Evolutionary conservation across 2,113 vertebrate species (phyloP).

Genomic region (Rynchops niger): DNA sequence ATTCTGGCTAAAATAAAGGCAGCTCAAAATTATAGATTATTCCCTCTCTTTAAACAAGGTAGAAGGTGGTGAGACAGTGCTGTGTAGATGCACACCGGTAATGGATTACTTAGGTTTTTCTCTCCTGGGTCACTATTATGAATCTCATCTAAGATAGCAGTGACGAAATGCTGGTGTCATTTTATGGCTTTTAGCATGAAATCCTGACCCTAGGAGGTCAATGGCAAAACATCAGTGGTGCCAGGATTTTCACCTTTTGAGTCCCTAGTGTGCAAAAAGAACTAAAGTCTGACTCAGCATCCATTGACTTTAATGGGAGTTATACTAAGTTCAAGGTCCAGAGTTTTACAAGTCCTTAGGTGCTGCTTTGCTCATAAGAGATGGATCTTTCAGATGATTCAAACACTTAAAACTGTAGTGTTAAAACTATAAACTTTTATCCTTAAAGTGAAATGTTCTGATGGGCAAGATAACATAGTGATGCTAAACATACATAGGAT

Average conservation of each 20-base stretch:
- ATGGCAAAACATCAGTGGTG: not conserved
- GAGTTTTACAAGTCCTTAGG: slow-evolving; percentile 5
- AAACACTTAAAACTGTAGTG: not conserved
- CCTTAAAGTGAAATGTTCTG: not conserved
- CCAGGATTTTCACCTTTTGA: slow-evolving; percentile 44
- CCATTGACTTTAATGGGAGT: slow-evolving; percentile 6
- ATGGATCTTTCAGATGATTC: not conserved
- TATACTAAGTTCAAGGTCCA: not conserved
- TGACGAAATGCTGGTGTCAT: not conserved
- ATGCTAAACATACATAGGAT: not conserved
- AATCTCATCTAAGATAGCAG: slow-evolving; percentile 17
- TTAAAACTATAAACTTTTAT: not conserved
- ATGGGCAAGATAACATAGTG: not conserved
- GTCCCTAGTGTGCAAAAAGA: not conserved
- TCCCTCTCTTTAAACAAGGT: not conserved
- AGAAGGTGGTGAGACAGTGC: not conserved
- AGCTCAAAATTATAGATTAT: slow-evolving; percentile 7
- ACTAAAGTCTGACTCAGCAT: slow-evolving; percentile 36
- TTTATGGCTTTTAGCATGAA: slow-evolving; percentile 44
- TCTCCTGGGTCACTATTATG: slow-evolving; percentile 29
- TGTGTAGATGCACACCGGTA: not conserved
- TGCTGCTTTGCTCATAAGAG: not conserved
- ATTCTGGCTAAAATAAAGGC: slow-evolving; percentile 20
- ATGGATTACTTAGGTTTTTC: slow-evolving; percentile 29
- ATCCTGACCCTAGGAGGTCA: slow-evolving; percentile 8